Conservation (phyloP, 2,888 invertebrate species). For the Phortica okadai region DNA sequence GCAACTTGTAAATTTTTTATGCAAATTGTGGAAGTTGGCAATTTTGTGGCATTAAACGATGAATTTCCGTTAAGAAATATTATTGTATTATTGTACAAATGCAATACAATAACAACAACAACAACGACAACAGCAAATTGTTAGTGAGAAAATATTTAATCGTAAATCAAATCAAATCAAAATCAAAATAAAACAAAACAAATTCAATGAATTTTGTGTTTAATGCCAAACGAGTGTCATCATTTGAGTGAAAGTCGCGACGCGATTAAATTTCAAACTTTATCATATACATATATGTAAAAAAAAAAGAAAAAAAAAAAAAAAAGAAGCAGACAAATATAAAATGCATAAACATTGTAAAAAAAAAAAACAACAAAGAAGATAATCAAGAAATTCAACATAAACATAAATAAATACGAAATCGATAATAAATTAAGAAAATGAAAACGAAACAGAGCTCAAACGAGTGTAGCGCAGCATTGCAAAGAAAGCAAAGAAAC, state of each 20-base stretch:
- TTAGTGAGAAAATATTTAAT: neutral
- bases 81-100: neutral
- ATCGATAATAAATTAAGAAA: neutral
- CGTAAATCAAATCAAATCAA: too few species aligned
- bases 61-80: constrained; percentile 22
- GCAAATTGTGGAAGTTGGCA: constrained; percentile 33
- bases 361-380: neutral
- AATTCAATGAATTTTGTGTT: neutral
- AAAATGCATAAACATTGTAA: neutral
- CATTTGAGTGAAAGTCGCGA: constrained; percentile 7
- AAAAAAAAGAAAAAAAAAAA: neutral
- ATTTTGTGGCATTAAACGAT: constrained; percentile 31
- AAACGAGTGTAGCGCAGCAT: neutral
- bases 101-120: constrained; percentile 5
- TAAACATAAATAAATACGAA: neutral
- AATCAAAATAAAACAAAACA: too few species aligned
- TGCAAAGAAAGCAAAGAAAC: constrained; percentile 2
- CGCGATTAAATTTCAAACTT: neutral
- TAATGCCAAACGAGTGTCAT: neutral
- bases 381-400: neutral
- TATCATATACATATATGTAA: neutral
- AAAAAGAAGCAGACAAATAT: neutral
- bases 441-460: neutral
- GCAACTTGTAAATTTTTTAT: constrained; percentile 17
- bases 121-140: neutral